Percentiles rank a stretch among this genome's conserved stretches.
These are phyloP conservation scores for Muscidifurax raptorellus DNA, from an alignment of 1,140 invertebrate genomes.

Conservation along the genomic window DNA sequence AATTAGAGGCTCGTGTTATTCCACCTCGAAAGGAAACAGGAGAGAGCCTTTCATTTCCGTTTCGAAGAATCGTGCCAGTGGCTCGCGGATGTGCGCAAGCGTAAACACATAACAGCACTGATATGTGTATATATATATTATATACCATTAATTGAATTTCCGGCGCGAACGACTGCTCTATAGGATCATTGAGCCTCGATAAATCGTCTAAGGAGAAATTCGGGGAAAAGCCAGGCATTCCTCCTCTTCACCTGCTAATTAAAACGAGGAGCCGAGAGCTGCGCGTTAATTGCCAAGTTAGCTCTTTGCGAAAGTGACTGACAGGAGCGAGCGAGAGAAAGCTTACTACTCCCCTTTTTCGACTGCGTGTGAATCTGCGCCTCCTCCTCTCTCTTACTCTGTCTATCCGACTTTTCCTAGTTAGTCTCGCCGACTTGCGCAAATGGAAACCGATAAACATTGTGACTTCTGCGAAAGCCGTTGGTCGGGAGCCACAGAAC, in stretches of 20 bases:
- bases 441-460: slow-evolving; percentile 40
- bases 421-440: background rate
- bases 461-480: background rate
- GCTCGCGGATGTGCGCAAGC: slow-evolving; percentile 7
- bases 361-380: background rate
- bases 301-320: background rate
- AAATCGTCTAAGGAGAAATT: background rate
- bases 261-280: background rate
- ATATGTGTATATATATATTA: background rate
- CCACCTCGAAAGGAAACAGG: slow-evolving; percentile 26
- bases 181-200: background rate
- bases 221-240: background rate
- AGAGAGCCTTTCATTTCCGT: slow-evolving; percentile 33
- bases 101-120: slow-evolving; percentile 16
- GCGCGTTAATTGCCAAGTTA: background rate
- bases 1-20: background rate
- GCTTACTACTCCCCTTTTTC: background rate
- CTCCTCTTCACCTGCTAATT: background rate
- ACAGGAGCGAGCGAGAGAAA: background rate
- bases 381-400: no score
- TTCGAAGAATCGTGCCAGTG: slow-evolving; percentile 19
- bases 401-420: background rate
- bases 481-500: background rate
- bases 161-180: no score
- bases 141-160: background rate